These are phyloP conservation scores for Tenrec ecaudatus DNA, from an alignment of 2,113 vertebrate genomes.

Conservation along the genomic window DNA sequence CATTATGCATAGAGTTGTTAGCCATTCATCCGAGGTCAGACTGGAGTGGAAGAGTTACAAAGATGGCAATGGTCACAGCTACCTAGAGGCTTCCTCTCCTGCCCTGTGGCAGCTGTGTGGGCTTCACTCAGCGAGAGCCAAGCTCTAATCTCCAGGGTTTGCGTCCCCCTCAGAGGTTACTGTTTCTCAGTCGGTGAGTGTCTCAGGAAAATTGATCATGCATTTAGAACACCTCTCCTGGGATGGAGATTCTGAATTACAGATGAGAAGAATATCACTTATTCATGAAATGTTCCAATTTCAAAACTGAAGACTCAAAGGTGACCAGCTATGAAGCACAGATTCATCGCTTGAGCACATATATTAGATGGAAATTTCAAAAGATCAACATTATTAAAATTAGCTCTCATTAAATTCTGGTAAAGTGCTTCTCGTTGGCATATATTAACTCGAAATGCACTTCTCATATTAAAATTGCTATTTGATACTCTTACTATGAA, in stretches of 20 bases:
- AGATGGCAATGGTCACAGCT: accelerated
- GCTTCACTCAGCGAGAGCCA: not conserved
- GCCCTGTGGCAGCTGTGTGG: not conserved
- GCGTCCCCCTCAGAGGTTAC: not conserved
- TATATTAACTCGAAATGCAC: not conserved
- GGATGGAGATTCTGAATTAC: conserved; percentile 60
- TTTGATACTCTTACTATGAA: not conserved
- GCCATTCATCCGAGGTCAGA: not conserved
- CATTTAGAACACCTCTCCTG: conserved; percentile 67
- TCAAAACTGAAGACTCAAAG: conserved; percentile 20
- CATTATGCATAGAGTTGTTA: not conserved
- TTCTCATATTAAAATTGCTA: not conserved
- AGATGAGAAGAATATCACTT: conserved; percentile 51
- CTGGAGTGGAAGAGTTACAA: not conserved
- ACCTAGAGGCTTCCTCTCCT: accelerated
- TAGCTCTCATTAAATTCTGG: conserved; percentile 18
- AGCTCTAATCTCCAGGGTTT: not conserved
- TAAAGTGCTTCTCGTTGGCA: not conserved
- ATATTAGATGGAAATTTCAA: conserved; percentile 49
- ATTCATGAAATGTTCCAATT: conserved; percentile 36
- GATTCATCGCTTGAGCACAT: not conserved
- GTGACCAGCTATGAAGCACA: conserved; percentile 16
- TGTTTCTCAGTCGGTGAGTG: not conserved
- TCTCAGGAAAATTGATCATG: not conserved
- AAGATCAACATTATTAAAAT: conserved; percentile 37